Evolutionary conservation across 1,140 invertebrate species (phyloP).

Genomic region (Musca vetustissima): DNA sequence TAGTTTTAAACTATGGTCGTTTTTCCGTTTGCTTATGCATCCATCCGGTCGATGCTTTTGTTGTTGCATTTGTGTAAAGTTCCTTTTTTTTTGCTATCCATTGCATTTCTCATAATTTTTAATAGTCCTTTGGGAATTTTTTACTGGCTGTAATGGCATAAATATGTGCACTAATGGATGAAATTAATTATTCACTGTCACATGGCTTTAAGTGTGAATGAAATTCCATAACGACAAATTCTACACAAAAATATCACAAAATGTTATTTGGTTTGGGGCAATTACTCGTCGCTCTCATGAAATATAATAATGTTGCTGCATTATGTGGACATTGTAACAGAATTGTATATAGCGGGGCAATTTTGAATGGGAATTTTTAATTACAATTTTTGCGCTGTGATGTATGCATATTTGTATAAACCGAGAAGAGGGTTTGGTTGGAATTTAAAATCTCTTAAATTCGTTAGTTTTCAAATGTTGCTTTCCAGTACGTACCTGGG

Average conservation of each 20-base stretch:
- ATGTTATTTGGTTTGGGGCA: too few species aligned
- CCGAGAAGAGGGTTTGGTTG: too few species aligned
- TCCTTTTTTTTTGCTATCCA: not conserved
- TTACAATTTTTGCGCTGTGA: too few species aligned
- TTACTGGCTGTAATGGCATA: constrained; percentile 12
- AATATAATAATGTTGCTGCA: too few species aligned
- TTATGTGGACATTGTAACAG: too few species aligned
- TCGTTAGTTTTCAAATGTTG: too few species aligned
- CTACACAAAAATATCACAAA: not conserved
- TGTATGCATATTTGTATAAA: too few species aligned
- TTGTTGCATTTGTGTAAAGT: not conserved
- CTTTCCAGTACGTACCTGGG: too few species aligned
- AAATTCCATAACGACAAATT: constrained; percentile 1
- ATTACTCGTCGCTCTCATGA: too few species aligned
- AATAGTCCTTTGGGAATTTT: constrained; percentile 21
- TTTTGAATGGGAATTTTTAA: too few species aligned
- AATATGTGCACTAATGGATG: constrained; percentile 24
- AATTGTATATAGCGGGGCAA: too few species aligned
- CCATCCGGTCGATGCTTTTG: not conserved
- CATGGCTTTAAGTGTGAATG: constrained; percentile 13
- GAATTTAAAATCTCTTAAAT: too few species aligned
- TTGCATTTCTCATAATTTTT: constrained; percentile 17
- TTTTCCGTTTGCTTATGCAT: not conserved
- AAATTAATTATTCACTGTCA: constrained; percentile 24
- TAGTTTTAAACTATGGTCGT: constrained; percentile 7